These are phyloP conservation scores for Clinocottus analis DNA, from an alignment of 2,113 vertebrate species.

Conservation along the genomic window DNA sequence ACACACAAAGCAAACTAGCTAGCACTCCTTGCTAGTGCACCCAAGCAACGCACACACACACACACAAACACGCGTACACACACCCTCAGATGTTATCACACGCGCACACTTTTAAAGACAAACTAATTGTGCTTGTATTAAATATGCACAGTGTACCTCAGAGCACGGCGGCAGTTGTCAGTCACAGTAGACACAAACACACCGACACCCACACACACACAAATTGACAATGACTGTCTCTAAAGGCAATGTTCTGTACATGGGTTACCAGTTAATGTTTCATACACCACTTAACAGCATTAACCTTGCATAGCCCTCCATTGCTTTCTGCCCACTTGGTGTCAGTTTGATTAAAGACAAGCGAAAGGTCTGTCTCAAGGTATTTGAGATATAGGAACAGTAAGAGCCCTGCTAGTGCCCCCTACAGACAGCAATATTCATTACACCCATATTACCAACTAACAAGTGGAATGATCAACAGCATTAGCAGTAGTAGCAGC, in stretches of 20 bases:
- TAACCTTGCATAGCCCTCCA: slow-evolving; percentile 39
- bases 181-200: slow-evolving; percentile 12
- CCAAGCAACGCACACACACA: slow-evolving; percentile 31
- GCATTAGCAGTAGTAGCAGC: not conserved
- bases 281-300: slow-evolving; percentile 48
- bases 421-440: slow-evolving; percentile 14
- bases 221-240: slow-evolving; percentile 10
- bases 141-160: slow-evolving; percentile 6
- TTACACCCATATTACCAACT: not conserved
- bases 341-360: slow-evolving; percentile 37
- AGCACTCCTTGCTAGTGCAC: slow-evolving; percentile 15
- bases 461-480: slow-evolving; percentile 15
- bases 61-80: slow-evolving; percentile 31
- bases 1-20: slow-evolving; percentile 28
- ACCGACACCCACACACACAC: slow-evolving; percentile 7
- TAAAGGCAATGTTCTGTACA: slow-evolving; percentile 20
- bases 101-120: not conserved
- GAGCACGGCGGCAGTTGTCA: slow-evolving; percentile 13
- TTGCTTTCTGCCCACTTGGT: slow-evolving; percentile 20
- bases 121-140: slow-evolving; percentile 7
- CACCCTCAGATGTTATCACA: slow-evolving; percentile 39
- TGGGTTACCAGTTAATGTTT: slow-evolving; percentile 47
- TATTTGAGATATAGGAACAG: slow-evolving; percentile 12
- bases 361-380: slow-evolving; percentile 26
- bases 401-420: slow-evolving; percentile 10